Base-by-base conservation (phyloP, 2,113 vertebrate genomes). In the Platycercus adscitus region DNA sequence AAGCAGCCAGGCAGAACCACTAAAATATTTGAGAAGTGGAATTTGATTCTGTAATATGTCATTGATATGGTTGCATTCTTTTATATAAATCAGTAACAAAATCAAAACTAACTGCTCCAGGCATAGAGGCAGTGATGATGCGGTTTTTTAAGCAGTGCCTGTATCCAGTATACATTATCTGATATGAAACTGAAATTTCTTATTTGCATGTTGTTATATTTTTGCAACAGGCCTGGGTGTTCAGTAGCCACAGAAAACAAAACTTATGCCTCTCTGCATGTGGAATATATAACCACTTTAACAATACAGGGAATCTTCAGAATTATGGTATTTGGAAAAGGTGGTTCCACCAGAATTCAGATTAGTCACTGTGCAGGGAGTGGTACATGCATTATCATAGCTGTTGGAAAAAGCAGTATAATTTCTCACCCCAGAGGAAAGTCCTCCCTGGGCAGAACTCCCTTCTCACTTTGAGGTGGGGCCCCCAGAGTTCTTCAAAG, bases 321-420 rank as follows among this genome's bases (percentile, higher is more conserved):
- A 79, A 43, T 12, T 35, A 2, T 11, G 8, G 13, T 50, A 82
- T 75, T 39, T 39, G 39, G 39, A 39, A 39, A 39, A 39, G 39
- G 39, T 11, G 39, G 39, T 39, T 39, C 39, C 39, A 39, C 39
- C 39, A 39, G 39, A 39, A 39, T 39, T 39, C 39, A 39, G 39
- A 39, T 39, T 39, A 39, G 39, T 39, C 39, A 39, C 39, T 39
- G 31, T 28, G 12, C 41, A 82, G 39, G 25, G 18, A 86, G 21
- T 28, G 8, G 70, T 18, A 24, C 29, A 21, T 0, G 1, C 21
- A 17, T 80, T 56, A 41, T 7, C 6, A 11, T 0, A 72, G 56
- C 49, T 37, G 52, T 19, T 69, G 31, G 49, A 52, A 88, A 85
- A 66, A 61, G 41, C 31, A 81, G 10, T 50, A 49, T 31, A 13